These are phyloP conservation scores for Petrocephalus zakoni DNA, from an alignment of 2,113 vertebrate species.

Conservation along the genomic window DNA sequence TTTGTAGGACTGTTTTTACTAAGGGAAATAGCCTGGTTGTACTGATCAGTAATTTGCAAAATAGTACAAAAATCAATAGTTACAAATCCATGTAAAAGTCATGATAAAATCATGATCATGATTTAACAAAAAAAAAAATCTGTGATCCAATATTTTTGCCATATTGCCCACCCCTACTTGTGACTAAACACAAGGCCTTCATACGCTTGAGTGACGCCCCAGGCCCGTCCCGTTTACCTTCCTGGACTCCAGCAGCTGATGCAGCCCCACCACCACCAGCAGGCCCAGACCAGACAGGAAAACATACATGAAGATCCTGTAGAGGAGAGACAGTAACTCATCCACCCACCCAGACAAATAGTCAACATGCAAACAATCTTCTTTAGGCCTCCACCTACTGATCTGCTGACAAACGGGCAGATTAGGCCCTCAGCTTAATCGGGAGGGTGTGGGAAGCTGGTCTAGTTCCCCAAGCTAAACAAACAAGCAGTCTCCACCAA, in stretches of 20 bases:
- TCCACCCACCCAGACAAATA: not conserved
- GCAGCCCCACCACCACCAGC: constrained; percentile 82
- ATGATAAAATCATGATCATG: too few relatives aligned
- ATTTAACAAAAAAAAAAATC: too few relatives aligned
- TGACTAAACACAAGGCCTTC: not conserved
- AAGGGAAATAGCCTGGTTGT: too few relatives aligned
- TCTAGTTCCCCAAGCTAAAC: not conserved
- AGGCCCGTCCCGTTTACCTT: constrained; percentile 71
- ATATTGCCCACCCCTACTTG: too few relatives aligned
- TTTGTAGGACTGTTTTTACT: too few relatives aligned
- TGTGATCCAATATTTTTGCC: too few relatives aligned
- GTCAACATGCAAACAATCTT: not conserved
- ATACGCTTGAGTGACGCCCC: not conserved
- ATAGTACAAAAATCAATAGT: too few relatives aligned
- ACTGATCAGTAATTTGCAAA: too few relatives aligned
- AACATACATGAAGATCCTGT: constrained; percentile 95
- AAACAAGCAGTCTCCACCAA: not conserved
- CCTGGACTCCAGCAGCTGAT: constrained; percentile 91
- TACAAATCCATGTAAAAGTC: too few relatives aligned
- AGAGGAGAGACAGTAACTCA: not conserved
- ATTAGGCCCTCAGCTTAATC: not conserved
- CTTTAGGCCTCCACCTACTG: not conserved
- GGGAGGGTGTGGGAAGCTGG: not conserved
- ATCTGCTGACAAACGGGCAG: not conserved
- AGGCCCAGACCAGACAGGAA: constrained; percentile 91